Conservation (phyloP, 2,797 vertebrate species). For the Apogon hyalosoma region DNA sequence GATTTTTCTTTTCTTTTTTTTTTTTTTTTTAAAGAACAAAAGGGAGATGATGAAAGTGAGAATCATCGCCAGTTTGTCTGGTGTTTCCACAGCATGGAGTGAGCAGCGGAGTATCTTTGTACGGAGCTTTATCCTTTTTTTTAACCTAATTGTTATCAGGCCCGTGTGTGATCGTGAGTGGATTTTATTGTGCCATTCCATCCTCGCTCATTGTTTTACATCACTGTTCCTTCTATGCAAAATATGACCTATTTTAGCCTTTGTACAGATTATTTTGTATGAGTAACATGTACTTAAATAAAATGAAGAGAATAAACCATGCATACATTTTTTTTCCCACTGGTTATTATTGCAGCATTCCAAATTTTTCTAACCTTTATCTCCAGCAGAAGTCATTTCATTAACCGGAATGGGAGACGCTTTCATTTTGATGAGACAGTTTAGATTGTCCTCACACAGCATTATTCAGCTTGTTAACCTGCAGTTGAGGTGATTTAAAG, state of each 20-base stretch:
- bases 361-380: constrained; percentile 15
- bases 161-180: constrained; percentile 72
- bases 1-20: background rate
- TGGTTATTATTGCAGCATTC: constrained; percentile 31
- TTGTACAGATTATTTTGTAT: constrained; percentile 89
- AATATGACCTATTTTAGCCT: constrained; percentile 85
- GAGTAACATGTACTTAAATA: constrained; percentile 87
- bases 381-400: constrained; percentile 46
- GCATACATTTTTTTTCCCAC: constrained; percentile 48
- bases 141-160: constrained; percentile 54
- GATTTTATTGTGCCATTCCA: constrained; percentile 83
- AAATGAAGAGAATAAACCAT: constrained; percentile 78
- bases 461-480: constrained; percentile 42
- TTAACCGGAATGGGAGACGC: constrained; percentile 43
- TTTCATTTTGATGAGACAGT: constrained; percentile 43
- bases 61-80: constrained; percentile 58
- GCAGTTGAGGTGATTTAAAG: constrained; percentile 22
- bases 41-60: constrained; percentile 66
- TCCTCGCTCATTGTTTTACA: constrained; percentile 76
- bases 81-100: constrained; percentile 57
- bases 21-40: constrained; percentile 47
- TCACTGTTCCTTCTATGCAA: constrained; percentile 89
- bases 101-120: constrained; percentile 76
- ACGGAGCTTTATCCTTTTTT: constrained; percentile 55
- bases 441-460: constrained; percentile 11